Evolutionary conservation across 2,888 invertebrate genomes (phyloP), one percentile per base, ranked within the genome.

Genomic region (Epistrophe eligans): DNA sequence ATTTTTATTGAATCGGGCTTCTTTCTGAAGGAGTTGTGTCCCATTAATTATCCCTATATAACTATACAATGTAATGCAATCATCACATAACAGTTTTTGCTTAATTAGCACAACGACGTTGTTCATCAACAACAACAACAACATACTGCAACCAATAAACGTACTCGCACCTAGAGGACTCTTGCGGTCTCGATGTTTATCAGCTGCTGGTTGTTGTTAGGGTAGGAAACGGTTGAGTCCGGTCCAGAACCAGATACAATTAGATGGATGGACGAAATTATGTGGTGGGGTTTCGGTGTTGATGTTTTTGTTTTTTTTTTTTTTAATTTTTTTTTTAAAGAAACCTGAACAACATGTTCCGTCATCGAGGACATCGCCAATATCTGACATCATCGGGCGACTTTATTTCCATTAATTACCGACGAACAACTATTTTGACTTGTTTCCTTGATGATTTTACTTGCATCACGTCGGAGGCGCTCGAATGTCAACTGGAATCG

Each of bases 331-430:
- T 77, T 43, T 77, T 67, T 64, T 77, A 52, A 9, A 50, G 13
- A 55, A 84, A 84, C 80, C 77, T 77, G 81, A 84, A 84, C 81
- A 81, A 77, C 84, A 73, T 81, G 80, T 84, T 67, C 76, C 67
- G 67, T 67, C 76, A 77, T 81, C 45, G 84, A 81, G 67, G 72
- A 84, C 84, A 81, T 81, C 77, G 40, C 77, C 8, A 55, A 28
- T 28, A 84, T 77, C 80, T 73, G 81, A 84, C 84, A 84, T 84
- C 84, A 81, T 84, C 81, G 67, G 71, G 62, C 84, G 81, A 81
- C 80, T 84, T 80, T 72, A 81, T 84, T 81, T 81, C 77, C 84
- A 84, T 84, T 84, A 84, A 84, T 84, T 84, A 84, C 77, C 77
- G 72, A 43, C 13, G 35, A 73, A 84, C 84, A 81, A 84, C 72